A percentile compares a stretch with the other conserved stretches of the same genome.
Evolutionary conservation across 2,888 invertebrate species (phyloP).

Genomic region (Ptychoptera contaminata): DNA sequence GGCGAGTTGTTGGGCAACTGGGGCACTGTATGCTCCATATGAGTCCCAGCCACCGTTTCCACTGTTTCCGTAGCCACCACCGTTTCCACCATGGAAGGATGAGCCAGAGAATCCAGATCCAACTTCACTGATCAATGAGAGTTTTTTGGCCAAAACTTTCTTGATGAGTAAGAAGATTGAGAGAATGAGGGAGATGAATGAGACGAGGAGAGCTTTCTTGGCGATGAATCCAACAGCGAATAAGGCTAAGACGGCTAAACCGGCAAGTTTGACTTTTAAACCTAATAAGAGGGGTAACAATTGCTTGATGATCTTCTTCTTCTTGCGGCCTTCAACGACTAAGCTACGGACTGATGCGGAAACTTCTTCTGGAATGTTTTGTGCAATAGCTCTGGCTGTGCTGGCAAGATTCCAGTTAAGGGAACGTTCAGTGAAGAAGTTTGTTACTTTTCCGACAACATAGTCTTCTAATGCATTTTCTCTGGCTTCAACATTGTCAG

Average conservation of each 20-base stretch:
- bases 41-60: constrained; percentile 27
- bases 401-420: constrained; percentile 34
- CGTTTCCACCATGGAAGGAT: constrained; percentile 17
- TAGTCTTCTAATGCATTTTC: constrained; percentile 41
- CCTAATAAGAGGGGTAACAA: constrained; percentile 40
- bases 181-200: constrained; percentile 41
- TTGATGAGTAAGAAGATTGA: constrained; percentile 25
- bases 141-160: constrained; percentile 5
- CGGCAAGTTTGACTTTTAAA: constrained; percentile 41
- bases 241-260: constrained; percentile 36
- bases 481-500: constrained; percentile 34
- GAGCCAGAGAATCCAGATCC: constrained; percentile 18
- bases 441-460: constrained; percentile 34
- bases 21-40: constrained; percentile 35
- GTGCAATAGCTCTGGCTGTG: constrained; percentile 32
- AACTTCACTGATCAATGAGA: constrained; percentile 12
- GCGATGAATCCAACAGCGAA: constrained; percentile 42
- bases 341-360: constrained; percentile 37
- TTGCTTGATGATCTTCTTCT: constrained; percentile 37
- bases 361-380: constrained; percentile 38
- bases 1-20: constrained; percentile 35
- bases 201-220: constrained; percentile 45
- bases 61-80: constrained; percentile 16
- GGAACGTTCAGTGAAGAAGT: constrained; percentile 40
- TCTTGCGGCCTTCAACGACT: constrained; percentile 43